Base-by-base conservation (phyloP, 2,888 invertebrate genomes). In the Dryocosmus kuriphilus region DNA sequence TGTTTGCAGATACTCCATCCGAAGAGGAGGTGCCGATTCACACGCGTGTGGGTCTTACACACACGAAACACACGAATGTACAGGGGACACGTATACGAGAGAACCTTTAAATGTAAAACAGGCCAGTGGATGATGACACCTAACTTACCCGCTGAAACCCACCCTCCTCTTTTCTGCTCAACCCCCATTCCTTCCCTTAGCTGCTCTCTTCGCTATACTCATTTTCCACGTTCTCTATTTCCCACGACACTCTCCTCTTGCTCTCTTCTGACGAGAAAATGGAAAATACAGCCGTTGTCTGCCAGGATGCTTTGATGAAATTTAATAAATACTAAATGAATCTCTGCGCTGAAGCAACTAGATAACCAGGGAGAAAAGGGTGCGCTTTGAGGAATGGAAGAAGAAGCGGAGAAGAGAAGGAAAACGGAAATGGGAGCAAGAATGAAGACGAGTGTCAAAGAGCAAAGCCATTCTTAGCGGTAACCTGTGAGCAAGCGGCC, bases 281-380 rank as follows among this genome's bases (percentile, higher is more conserved):
- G 89, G 89, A 90, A 90, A 88, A 88, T 89, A 89, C 87, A 84
- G 84, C 85, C 85, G 87, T 89, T 88, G 86, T 85, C 82, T 80
- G 84, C 78, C 77, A 81, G 80, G 79, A 81, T 83, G 83, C 84
- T 86, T 85, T 83, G n/a, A 85, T 83, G 82, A 85, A 90, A 90
- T 90, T 90, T 90, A 90, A 90, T 90, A 90, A 90, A 89, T 90
- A 89, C 89, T 88, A 88, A 89, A 89, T 88, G 88, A 89, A 89
- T 89, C 86, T 86, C 78, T 78, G 65, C 78, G 75, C 24, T 32
- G 75, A 19, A 30, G 74, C 57, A 51, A 35, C 57, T 51, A 46
- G 55, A 57, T 57, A 30, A 55, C 74, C 22, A 32, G 22, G 11
- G 62, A 79, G 30, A 65, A 78, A 74, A 38, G n/a, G 63, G 55